A percentile compares a stretch with the other conserved stretches of the same genome.
phyloP scores from a whole-genome alignment of 2,888 invertebrate genomes.

The Drepanosiphum platanoidis region DNA sequence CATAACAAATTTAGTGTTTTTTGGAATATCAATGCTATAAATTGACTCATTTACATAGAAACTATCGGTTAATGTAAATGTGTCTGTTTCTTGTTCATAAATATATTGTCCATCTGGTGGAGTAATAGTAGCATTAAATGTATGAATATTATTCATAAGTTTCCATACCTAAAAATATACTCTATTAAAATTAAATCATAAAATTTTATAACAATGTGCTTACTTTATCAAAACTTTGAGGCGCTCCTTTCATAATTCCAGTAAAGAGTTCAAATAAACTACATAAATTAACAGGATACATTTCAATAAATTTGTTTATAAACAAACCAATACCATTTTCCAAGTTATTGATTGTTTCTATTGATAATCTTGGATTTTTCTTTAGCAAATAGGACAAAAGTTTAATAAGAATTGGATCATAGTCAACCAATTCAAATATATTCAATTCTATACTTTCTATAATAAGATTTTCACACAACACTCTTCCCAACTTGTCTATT shows the following conservation, averaged over 20 bases:
- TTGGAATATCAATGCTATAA: constrained; percentile 45
- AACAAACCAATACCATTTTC: constrained; percentile 47
- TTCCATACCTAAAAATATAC: constrained; percentile 42
- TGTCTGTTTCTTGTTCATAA: constrained; percentile 52
- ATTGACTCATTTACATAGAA: constrained; percentile 37
- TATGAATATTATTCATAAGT: constrained; percentile 45
- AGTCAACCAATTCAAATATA: constrained; percentile 50
- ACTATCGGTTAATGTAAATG: constrained; percentile 35
- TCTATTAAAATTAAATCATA: not conserved
- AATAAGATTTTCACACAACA: constrained; percentile 42
- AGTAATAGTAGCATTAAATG: constrained; percentile 41
- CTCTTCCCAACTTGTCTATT: constrained; percentile 46
- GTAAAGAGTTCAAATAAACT: constrained; percentile 47
- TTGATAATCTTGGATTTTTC: constrained; percentile 35
- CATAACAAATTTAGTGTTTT: constrained; percentile 35
- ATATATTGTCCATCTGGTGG: constrained; percentile 47
- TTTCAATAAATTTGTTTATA: constrained; percentile 51
- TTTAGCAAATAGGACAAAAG: constrained; percentile 42
- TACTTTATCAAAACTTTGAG: constrained; percentile 52
- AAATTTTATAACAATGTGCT: not conserved
- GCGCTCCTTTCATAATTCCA: constrained; percentile 51
- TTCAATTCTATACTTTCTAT: constrained; percentile 46
- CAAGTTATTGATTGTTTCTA: constrained; percentile 29
- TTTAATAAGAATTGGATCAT: constrained; percentile 45
- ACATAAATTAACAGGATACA: constrained; percentile 52